Evolutionary conservation across 2,888 invertebrate genomes (phyloP).

Genomic region (Amphimallon solstitiale): DNA sequence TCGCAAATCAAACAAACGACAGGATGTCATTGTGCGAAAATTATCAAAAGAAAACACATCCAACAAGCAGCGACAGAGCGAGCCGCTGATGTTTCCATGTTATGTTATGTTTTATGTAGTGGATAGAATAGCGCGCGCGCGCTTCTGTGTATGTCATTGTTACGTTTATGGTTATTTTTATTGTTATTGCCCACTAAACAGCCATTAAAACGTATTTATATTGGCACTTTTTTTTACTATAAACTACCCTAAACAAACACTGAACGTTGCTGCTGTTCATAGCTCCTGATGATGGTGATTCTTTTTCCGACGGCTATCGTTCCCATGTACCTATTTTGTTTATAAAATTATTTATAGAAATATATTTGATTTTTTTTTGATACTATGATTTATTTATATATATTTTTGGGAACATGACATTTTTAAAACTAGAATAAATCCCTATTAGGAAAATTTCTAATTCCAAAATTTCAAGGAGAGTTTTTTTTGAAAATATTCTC

Average conservation of each 20-base stretch:
- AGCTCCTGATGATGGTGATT: not conserved
- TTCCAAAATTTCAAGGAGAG: too few species aligned
- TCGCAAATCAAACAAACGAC: not conserved
- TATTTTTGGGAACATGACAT: too few species aligned
- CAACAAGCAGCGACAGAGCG: too few species aligned
- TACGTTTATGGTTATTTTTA: constrained; percentile 59
- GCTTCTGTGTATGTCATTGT: constrained; percentile 31
- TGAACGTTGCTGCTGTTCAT: not conserved
- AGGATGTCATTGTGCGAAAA: constrained; percentile 15
- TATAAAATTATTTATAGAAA: not conserved
- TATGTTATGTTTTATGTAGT: constrained; percentile 2
- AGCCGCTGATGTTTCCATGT: not conserved
- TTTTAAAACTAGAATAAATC: too few species aligned
- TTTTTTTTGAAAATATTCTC: too few species aligned
- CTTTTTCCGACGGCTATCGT: constrained; percentile 10
- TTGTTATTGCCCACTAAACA: constrained; percentile 60
- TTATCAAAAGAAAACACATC: constrained; percentile 4
- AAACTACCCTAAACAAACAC: constrained; percentile 37
- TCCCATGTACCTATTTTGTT: not conserved
- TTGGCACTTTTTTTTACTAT: constrained; percentile 53
- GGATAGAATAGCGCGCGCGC: constrained; percentile 14
- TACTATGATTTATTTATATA: too few species aligned
- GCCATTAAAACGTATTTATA: constrained; percentile 60
- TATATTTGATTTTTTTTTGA: too few species aligned
- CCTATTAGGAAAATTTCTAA: too few species aligned